Conservation (phyloP, 1,140 invertebrate species). For the Eurosta solidaginis region DNA sequence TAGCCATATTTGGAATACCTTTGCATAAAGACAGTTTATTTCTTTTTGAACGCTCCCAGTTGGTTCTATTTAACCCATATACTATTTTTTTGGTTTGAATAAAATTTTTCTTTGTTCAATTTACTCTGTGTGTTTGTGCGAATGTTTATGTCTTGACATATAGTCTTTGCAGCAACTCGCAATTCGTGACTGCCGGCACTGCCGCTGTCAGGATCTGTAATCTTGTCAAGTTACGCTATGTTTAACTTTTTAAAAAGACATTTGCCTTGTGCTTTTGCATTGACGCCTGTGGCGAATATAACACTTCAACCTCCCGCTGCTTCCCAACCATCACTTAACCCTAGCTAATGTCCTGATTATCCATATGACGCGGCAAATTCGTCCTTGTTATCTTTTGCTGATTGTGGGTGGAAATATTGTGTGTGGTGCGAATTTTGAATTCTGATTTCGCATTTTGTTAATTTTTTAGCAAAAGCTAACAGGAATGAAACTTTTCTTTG, state of each 20-base stretch:
- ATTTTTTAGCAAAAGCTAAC: not conserved
- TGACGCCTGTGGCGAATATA: not conserved
- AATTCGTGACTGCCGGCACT: not conserved
- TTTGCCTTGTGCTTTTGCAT: not conserved
- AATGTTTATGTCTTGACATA: not conserved
- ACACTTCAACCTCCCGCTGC: not conserved
- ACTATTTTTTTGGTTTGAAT: not conserved
- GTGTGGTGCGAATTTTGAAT: not conserved
- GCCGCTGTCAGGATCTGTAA: not conserved
- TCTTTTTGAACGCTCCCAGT: not conserved
- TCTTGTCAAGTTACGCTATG: not conserved
- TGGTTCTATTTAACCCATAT: not conserved
- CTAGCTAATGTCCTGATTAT: not conserved
- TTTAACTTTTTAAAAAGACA: constrained; percentile 6
- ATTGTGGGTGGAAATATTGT: not conserved
- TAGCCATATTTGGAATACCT: not conserved
- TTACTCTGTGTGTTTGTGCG: not conserved
- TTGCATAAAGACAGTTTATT: not conserved
- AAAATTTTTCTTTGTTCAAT: not conserved
- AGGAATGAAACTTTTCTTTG: not conserved
- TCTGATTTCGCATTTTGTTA: constrained; percentile 1
- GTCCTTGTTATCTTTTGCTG: not conserved
- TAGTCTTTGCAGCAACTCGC: not conserved
- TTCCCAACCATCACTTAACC: not conserved
- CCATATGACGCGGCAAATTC: not conserved